phyloP scores from a whole-genome alignment of 1,140 invertebrate species.

The Penaeus indicus region DNA sequence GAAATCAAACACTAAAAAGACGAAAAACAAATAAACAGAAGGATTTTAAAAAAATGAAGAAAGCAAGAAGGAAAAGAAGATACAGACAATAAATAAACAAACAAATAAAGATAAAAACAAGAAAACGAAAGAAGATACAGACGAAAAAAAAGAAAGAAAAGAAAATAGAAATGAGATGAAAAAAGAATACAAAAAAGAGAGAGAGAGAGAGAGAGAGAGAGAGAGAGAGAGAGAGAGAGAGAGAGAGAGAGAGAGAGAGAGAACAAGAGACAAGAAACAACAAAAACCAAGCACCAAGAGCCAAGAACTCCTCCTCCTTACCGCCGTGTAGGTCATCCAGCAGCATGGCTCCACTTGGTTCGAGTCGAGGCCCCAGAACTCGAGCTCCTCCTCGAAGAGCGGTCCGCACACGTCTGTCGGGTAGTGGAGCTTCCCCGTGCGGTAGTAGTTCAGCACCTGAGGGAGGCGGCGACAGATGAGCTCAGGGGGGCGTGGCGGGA shows the following conservation, averaged over 20 bases:
- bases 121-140: not conserved
- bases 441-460: constrained; percentile 90
- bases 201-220: not conserved
- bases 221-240: not conserved
- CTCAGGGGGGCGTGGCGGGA: constrained; percentile 69
- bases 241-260: not conserved
- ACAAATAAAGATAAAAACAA: not conserved
- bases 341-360: constrained; percentile 95
- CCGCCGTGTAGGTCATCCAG: constrained; percentile 95
- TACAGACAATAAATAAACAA: not conserved
- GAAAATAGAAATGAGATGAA: not conserved
- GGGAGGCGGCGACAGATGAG: constrained; percentile 77
- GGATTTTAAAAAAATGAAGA: not conserved
- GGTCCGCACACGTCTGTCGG: constrained; percentile 89
- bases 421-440: constrained; percentile 86
- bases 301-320: constrained; percentile 10
- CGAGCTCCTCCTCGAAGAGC: constrained; percentile 86
- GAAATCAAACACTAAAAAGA: not conserved
- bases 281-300: not conserved
- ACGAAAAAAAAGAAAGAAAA: not conserved
- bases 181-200: not conserved
- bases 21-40: not conserved
- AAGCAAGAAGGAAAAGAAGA: not conserved
- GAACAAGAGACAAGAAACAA: not conserved
- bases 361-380: constrained; percentile 84